Evolutionary conservation across 2,797 vertebrate species (phyloP).

Genomic region (Acanthurus lineatus): DNA sequence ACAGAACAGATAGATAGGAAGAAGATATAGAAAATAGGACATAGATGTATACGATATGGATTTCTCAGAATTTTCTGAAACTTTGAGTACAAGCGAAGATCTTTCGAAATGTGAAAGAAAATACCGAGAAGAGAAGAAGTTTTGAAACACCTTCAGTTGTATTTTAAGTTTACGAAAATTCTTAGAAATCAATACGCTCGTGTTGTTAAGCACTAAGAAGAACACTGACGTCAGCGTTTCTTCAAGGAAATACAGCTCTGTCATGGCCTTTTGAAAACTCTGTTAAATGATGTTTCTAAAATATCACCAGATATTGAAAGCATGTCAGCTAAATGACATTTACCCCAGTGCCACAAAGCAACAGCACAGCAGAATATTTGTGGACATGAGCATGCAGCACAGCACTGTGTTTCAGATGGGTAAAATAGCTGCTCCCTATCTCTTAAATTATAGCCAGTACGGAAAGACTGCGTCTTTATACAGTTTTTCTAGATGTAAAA

Average conservation of each 20-base stretch:
- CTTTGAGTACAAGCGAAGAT: too few relatives aligned
- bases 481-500: too few relatives aligned
- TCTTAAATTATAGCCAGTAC: too few relatives aligned
- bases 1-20: not conserved
- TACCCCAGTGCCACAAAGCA: not conserved
- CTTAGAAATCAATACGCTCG: constrained; percentile 19
- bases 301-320: not conserved
- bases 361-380: too few relatives aligned
- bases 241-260: not conserved
- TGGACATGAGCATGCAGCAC: not conserved
- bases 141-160: not conserved
- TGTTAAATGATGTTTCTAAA: too few relatives aligned
- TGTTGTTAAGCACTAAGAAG: not conserved
- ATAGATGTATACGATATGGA: too few relatives aligned
- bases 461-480: too few relatives aligned
- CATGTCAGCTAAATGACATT: not conserved
- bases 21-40: not conserved
- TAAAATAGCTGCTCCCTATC: not conserved
- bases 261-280: not conserved
- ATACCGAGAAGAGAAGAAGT: constrained; percentile 25
- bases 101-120: not conserved
- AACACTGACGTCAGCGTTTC: not conserved
- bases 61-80: too few relatives aligned
- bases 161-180: not conserved
- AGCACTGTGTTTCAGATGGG: not conserved